Base-by-base conservation (phyloP, 1,140 invertebrate genomes). In the Probaryconus sp. region DNA sequence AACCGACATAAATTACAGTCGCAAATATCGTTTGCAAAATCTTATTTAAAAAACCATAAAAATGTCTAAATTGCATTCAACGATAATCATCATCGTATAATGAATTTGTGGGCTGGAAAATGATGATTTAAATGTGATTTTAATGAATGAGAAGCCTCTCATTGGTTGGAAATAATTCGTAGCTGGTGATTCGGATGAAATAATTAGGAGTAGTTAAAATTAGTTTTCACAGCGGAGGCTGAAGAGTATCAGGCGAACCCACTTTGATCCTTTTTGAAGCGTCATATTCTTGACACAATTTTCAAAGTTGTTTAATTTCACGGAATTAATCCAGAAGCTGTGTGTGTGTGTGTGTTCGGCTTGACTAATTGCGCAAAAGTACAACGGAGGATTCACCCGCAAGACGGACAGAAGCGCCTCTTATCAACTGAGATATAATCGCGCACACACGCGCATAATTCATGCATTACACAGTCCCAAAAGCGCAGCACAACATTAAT, bases 301-400 rank as follows among this genome's bases (percentile, higher is more conserved):
- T 67, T 48, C 50, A 56, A 67, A 67, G 63, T 67, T 67, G 50
- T 47, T 67, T 30, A 37, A 55, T 67, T 67, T 48, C 42, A 16
- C 33, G 50, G 26, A 48, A 67, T 67, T 47, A 55, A 55, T 48
- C 43, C 47, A 16, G 28, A 40, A 50, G 56, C 43, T 60, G 26
- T 50, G 40, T 42, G 33, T 56, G 48, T 35, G 28, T 60, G 26
- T 50, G 40, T 42, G 33, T 56, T 56, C 43, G 28, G 51, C 1
- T 30, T 21, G 51, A 48, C 63, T 67, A 67, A 67, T 56, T 67
- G 33, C 63, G n/a, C 28, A 56, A 67, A 67, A 67, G 51, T 56
- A 50, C 35, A 67, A 56, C 51, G 63, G 16, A 31, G 42, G 30
- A 64, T 51, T n/a, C 21, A 24, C 13, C 48, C 24, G 38, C 40